Base-by-base conservation (phyloP, 2,888 invertebrate species). In the Theodoxus fluviatilis region DNA sequence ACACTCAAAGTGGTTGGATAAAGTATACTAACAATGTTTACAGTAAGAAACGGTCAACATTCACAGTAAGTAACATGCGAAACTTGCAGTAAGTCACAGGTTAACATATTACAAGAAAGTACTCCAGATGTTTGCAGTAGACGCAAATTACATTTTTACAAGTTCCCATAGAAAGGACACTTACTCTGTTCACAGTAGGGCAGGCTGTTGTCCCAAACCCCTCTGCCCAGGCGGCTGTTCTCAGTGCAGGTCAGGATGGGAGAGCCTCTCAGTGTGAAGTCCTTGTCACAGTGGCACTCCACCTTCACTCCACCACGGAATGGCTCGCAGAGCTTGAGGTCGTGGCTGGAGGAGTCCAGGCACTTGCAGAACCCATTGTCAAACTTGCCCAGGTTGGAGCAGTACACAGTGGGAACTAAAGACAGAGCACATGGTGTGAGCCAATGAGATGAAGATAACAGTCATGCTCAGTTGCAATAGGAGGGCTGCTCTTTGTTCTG, bases 331-430 rank as follows among this genome's bases (percentile, higher is more conserved):
- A 72, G 75, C 37, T 71, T 70, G 15, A 80, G 65, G 71, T 79
- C 75, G 59, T 74, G 72, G 61, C 75, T 77, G 7, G 73, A 70
- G 35, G 69, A 67, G 4, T 69, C 71, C 3, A 69, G 74, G 75
- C 83, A 83, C 63, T 74, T 75, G 73, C 81, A 83, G 43, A 73
- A 72, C 6, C 83, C 83, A 74, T 81, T 80, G 15, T 72, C 66
- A 9, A 81, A 73, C 25, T 73, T 70, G 3, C 72, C 69, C 28
- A 83, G 47, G 28, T 71, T 66, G 0, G 76, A 76, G 67, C 81
- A 81, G 70, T 78, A 78, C 40, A n/a, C n/a, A n/a, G n/a, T n/a
- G n/a, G n/a, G n/a, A n/a, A n/a, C n/a, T n/a, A n/a, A n/a, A n/a
- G n/a, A n/a, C n/a, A n/a, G n/a, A n/a, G n/a, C n/a, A n/a, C n/a